Percentiles rank a stretch among this genome's conserved stretches.
phyloP scores from a whole-genome alignment of 2,797 vertebrate genomes.

The Vipera latastei region DNA sequence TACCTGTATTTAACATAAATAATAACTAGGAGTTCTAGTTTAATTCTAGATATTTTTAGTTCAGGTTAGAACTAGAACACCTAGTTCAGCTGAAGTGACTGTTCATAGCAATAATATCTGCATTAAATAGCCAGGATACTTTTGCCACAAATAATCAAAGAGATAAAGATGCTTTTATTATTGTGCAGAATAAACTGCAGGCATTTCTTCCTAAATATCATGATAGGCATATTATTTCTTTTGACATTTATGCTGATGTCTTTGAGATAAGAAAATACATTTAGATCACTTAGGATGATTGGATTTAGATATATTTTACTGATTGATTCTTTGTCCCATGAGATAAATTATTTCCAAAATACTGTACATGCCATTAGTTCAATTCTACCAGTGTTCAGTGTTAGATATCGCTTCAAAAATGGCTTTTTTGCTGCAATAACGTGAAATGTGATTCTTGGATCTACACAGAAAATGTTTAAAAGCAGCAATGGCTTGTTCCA shows the following conservation, averaged over 20 bases:
- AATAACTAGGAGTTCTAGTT: neutral
- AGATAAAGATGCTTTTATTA: neutral
- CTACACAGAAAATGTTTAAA: neutral
- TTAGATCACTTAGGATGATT: neutral
- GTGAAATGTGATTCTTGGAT: constrained; percentile 4
- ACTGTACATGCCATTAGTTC: neutral
- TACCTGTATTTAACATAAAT: neutral
- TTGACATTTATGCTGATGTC: neutral
- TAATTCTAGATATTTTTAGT: neutral
- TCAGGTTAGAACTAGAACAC: neutral
- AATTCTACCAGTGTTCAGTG: neutral
- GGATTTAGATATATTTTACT: neutral
- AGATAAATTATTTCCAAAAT: neutral
- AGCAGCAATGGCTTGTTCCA: neutral
- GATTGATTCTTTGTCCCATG: neutral
- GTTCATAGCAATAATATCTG: neutral
- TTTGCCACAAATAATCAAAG: neutral
- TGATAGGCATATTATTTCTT: neutral
- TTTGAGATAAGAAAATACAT: neutral
- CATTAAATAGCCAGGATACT: neutral
- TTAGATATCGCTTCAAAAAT: neutral
- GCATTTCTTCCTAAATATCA: neutral
- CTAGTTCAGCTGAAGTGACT: neutral
- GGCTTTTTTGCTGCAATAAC: neutral
- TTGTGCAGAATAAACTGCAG: neutral